Base-by-base conservation (phyloP, 2,888 invertebrate species). In the Luffia ferchaultella region DNA sequence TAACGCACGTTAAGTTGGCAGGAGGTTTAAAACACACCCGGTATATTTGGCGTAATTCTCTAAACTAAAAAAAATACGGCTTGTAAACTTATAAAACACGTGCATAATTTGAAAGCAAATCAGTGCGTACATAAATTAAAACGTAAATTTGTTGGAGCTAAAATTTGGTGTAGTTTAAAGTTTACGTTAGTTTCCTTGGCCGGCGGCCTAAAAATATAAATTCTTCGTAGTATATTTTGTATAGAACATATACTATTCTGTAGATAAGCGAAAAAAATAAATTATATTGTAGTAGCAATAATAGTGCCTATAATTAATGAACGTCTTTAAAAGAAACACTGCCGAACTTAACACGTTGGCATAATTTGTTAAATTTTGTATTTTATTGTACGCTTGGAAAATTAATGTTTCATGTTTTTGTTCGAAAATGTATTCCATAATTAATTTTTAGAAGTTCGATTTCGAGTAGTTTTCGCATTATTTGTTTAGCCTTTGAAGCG, bases 261-360 rank as follows among this genome's bases (percentile, higher is more conserved):
- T 82, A 77, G 78, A 76, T 78, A 76, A 73, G 77, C 74, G 73
- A 65, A 61, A 57, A 60, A 61, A 65, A 67, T 75, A 75, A 76
- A 74, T 73, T 76, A 76, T 76, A 77, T 78, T 76, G 73, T 77
- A 70, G 71, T 82, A 82, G 82, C 80, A 82, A 82, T 82, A 82
- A 73, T 80, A 82, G 82, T 82, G 82, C 82, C 82, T 82, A 74
- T 64, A 70, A 72, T 64, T n/a, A n/a, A n/a, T n/a, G n/a, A n/a
- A n/a, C n/a, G 67, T 82, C 79, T 82, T 80, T 66, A 67, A 77
- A 82, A 82, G 80, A 80, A 70, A 71, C 64, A 63, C 62, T 62
- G 62, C 66, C 68, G 64, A 67, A 67, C 57, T 45, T 57, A 58
- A 58, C 12, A 19, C 30, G 66, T 64, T 65, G 70, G 68, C 55